Percentiles rank a stretch among this genome's conserved stretches.
These are phyloP conservation scores for Stenotaenia linearis DNA, from an alignment of 2,888 invertebrate genomes.

Conservation along the genomic window DNA sequence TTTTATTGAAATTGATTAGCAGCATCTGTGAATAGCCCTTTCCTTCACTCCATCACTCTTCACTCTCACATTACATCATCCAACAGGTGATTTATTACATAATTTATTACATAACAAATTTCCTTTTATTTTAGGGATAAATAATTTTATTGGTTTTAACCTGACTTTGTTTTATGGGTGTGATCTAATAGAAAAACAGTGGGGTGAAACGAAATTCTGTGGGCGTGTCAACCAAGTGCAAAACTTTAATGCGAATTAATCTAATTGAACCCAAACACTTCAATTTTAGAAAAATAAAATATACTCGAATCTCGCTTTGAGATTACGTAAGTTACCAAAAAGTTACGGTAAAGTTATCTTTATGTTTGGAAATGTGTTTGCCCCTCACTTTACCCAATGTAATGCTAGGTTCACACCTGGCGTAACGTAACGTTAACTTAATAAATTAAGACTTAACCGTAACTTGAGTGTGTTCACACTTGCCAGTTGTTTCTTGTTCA, in stretches of 20 bases:
- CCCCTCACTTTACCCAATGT: too few species aligned
- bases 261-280: not conserved
- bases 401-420: too few species aligned
- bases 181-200: not conserved
- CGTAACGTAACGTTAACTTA: too few species aligned
- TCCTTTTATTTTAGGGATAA: not conserved
- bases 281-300: not conserved
- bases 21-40: not conserved
- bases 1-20: not conserved
- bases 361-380: too few species aligned
- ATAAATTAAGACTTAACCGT: too few species aligned
- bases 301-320: too few species aligned
- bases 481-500: too few species aligned
- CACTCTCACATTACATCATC: too few species aligned
- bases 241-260: not conserved
- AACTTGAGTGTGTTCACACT: too few species aligned
- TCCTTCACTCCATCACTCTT: not conserved
- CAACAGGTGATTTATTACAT: not conserved
- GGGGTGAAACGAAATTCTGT: not conserved
- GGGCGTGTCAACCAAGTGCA: conserved; percentile 17
- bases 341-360: too few species aligned
- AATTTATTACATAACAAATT: not conserved
- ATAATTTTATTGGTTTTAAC: not conserved
- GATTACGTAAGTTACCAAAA: too few species aligned
- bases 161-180: conserved; percentile 3